phyloP scores from a whole-genome alignment of 2,888 invertebrate genomes.

The Antitype chi region DNA sequence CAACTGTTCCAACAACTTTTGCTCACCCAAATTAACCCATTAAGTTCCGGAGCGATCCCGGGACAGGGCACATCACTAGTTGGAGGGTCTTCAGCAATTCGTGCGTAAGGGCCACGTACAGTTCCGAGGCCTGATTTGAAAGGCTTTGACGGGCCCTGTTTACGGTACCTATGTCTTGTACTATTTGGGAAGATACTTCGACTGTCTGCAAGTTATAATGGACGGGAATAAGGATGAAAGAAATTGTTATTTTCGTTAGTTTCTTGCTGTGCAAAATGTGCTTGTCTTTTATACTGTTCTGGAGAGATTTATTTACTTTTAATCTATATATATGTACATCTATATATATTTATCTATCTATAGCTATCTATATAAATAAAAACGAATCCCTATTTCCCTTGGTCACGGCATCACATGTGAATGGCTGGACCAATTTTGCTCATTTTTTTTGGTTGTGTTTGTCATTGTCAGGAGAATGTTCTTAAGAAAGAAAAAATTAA shows the following conservation, averaged over 20 bases:
- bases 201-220: slow-evolving; percentile 21
- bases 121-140: slow-evolving; percentile 64
- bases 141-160: slow-evolving; percentile 65
- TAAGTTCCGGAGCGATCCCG: slow-evolving; percentile 43
- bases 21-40: slow-evolving; percentile 29
- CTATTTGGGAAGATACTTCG: slow-evolving; percentile 34
- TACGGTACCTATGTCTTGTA: slow-evolving; percentile 47
- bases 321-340: too few species aligned
- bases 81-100: slow-evolving; percentile 65
- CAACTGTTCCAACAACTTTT: slow-evolving; percentile 11
- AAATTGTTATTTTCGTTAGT: background rate
- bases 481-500: too few species aligned
- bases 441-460: too few species aligned
- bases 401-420: too few species aligned
- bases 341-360: too few species aligned
- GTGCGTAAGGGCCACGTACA: slow-evolving; percentile 68
- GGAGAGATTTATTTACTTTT: too few species aligned
- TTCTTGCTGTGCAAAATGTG: background rate
- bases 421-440: too few species aligned
- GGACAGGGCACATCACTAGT: slow-evolving; percentile 55
- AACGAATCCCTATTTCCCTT: too few species aligned
- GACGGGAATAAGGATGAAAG: background rate
- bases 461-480: too few species aligned
- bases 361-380: too few species aligned
- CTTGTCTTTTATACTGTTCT: too few species aligned